A percentile compares a stretch with the other conserved stretches of the same genome.
These are phyloP conservation scores for Ameiurus melas DNA, from an alignment of 2,113 vertebrate genomes.

Conservation along the genomic window DNA sequence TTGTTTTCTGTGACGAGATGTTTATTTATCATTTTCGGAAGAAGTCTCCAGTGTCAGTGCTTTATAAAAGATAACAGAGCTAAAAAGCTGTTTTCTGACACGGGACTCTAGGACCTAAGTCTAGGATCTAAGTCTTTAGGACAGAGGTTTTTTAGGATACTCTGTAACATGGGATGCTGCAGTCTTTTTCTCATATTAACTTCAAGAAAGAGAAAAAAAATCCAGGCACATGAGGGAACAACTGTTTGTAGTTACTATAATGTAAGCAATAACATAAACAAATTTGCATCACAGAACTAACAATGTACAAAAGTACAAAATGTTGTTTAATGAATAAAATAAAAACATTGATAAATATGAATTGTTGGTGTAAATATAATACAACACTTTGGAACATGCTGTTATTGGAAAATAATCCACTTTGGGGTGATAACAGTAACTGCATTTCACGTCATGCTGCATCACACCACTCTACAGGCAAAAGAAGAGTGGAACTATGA, in stretches of 20 bases:
- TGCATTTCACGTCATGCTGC: not conserved
- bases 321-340: not conserved
- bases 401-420: not conserved
- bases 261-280: no score
- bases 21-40: not conserved
- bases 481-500: no score
- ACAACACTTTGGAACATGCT: not conserved
- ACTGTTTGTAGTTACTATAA: no score
- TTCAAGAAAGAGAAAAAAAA: no score
- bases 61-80: not conserved
- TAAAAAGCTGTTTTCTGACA: not conserved
- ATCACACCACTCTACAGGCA: not conserved
- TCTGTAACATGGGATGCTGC: not conserved
- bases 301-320: not conserved
- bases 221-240: not conserved
- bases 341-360: not conserved
- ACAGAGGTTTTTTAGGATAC: not conserved
- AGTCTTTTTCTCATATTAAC: no score
- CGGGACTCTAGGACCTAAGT: no score
- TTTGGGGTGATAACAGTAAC: no score
- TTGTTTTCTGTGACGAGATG: not conserved
- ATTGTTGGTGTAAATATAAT: not conserved
- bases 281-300: not conserved
- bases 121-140: no score
- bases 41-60: not conserved